phyloP scores from a whole-genome alignment of 2,888 invertebrate genomes.

The Melikaiella ostensackeni region DNA sequence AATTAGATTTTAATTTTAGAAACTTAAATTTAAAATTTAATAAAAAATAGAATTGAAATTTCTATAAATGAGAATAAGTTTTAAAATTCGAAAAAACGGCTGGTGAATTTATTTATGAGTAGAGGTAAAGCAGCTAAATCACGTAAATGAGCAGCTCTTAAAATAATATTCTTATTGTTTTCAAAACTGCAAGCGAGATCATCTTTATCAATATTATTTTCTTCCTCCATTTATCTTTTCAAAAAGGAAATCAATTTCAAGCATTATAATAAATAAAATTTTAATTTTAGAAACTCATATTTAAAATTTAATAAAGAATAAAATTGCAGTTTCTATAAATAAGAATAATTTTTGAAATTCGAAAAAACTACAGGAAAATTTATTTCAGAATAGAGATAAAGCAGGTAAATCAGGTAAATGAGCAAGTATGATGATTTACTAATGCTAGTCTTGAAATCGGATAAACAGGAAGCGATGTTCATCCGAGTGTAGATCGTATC shows the following conservation, averaged over 20 bases:
- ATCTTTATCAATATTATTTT: no score
- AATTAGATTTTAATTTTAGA: neutral
- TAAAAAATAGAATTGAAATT: no score
- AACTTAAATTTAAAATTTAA: neutral
- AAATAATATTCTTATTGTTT: no score
- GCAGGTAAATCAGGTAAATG: neutral
- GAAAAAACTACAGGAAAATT: neutral
- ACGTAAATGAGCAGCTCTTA: no score
- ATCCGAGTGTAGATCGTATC: conserved; percentile 25
- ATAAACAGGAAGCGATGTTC: conserved; percentile 34
- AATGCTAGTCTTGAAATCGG: conserved; percentile 24
- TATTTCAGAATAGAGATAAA: neutral
- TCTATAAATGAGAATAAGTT: no score
- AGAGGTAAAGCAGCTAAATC: no score
- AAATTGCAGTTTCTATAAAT: neutral
- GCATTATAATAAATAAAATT: no score
- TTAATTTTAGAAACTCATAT: neutral
- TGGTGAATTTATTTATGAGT: no score
- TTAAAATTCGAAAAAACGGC: no score
- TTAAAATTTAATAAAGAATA: neutral
- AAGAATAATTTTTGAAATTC: neutral
- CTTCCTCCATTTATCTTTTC: no score
- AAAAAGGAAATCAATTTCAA: no score
- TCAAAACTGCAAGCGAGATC: no score
- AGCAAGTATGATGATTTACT: conserved; percentile 2